Base-by-base conservation (phyloP, 2,888 invertebrate genomes). In the Rhagophthalmus giganteus region DNA sequence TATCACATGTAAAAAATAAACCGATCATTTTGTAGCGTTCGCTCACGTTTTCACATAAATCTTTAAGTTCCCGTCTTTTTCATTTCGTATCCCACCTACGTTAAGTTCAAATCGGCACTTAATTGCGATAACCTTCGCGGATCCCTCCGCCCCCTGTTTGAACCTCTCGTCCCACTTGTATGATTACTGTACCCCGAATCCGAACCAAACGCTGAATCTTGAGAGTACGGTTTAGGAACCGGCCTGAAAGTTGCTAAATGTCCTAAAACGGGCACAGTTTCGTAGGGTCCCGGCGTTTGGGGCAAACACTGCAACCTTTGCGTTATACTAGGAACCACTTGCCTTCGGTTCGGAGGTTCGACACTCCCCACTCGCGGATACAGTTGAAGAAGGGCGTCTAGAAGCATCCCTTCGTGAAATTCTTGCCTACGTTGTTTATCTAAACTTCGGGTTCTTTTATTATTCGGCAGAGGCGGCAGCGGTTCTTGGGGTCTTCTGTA, bases 161-260 rank as follows among this genome's bases (percentile, higher is more conserved):
- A 74, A 8, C 71, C 70, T 27, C 73, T 61, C n/a, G 74, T 74
- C 1, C 85, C 85, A 55, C 84, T 84, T 2, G 87, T 87, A 66
- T 87, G 86, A 73, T 90, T 89, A 72, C 90, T 90, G 74, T 90
- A 90, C 6, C 90, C 90, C 32, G 90, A 90, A 74, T 90, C 90
- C 5, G 90, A 90, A 16, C 90, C 90, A 60, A 90, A 86, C 2
- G 88, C 88, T 2, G 88, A 88, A 65, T 87, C 87, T 59, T 84
- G 83, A 55, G 84, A 83, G 41, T 84, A 84, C 27, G 83, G 82
- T 64, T 83, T 83, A 1, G 81, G 81, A 25, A 79, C 81, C 69
- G 79, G 79, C 77, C 81, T 80, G 68, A 78, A 84, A 33, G 79
- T 81, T 35, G 81, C 81, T 40, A 83, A 66, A 55, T 84, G 84